Base-by-base conservation (phyloP, 1,140 invertebrate species). In the Alviniconcha marisindica region DNA sequence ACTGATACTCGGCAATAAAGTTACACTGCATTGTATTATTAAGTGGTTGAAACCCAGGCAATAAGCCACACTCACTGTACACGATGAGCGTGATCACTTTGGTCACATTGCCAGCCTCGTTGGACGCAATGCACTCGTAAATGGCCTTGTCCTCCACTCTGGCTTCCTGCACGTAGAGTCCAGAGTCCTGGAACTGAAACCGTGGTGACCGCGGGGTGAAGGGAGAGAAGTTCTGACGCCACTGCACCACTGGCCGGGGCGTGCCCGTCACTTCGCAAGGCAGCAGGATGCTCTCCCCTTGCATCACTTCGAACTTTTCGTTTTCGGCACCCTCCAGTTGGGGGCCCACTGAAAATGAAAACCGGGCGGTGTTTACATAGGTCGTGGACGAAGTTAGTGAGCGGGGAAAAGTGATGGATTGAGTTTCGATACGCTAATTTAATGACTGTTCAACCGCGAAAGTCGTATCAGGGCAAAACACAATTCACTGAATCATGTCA, bases 291-390 rank as follows among this genome's bases (percentile, higher is more conserved):
- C 87, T 88, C 54, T 91, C 85, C 33, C 87, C 87, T 69, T 87
- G 84, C 33, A 87, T 85, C 12, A 92, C 87, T 28, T 87, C 88
- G 71, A 87, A 87, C 40, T 89, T 83, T 38, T 92, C 92, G 76
- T 89, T 89, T 2, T 84, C 81, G 0, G 90, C 97, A 92, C 97
- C 96, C 93, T 96, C 96, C 94, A 99, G 99, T 92, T 96, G 95
- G 86, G 98, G 98, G 90, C 97, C 97, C 60, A 95, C 95, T 95
- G 88, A 79, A 78, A 38, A 21, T 1, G 71, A 79, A 79, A 79
- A 42, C 5, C 4, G 69, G 15, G 21, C n/a, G n/a, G n/a, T n/a
- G n/a, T n/a, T n/a, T n/a, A n/a, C n/a, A n/a, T n/a, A n/a, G n/a
- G n/a, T n/a, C n/a, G n/a, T n/a, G n/a, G n/a, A n/a, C n/a, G n/a